Percentiles rank a stretch among this genome's conserved stretches.
phyloP scores from a whole-genome alignment of 2,888 invertebrate species.

The Parnassius glacialis region DNA sequence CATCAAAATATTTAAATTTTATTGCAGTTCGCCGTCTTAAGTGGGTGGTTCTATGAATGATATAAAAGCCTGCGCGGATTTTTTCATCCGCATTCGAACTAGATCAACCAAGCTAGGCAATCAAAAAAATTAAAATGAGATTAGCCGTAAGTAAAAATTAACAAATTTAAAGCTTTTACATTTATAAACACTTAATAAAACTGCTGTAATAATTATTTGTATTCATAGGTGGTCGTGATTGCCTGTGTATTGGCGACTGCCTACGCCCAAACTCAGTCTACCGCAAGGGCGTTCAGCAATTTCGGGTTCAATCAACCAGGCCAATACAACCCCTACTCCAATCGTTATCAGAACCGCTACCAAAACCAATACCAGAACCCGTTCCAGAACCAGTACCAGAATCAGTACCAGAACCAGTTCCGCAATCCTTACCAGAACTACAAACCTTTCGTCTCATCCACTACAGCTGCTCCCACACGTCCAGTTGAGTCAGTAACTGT shows the following conservation, averaged over 20 bases:
- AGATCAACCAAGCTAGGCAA: slow-evolving; percentile 65
- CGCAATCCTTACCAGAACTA: slow-evolving; percentile 28
- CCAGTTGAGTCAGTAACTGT: slow-evolving; percentile 8
- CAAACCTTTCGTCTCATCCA: slow-evolving; percentile 30
- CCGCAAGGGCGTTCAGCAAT: slow-evolving; percentile 21
- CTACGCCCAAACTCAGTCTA: slow-evolving; percentile 47
- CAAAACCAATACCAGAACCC: slow-evolving; percentile 28
- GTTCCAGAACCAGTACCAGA: slow-evolving; percentile 29
- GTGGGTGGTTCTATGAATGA: slow-evolving; percentile 66
- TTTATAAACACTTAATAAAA: background rate
- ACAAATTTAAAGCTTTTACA: slow-evolving; percentile 24
- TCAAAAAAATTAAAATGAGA: slow-evolving; percentile 51
- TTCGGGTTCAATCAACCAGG: slow-evolving; percentile 27
- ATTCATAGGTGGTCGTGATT: slow-evolving; percentile 40
- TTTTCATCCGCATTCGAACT: slow-evolving; percentile 69
- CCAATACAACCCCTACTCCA: slow-evolving; percentile 31
- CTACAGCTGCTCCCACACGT: slow-evolving; percentile 20
- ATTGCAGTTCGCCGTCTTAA: slow-evolving; percentile 61
- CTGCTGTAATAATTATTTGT: slow-evolving; percentile 6
- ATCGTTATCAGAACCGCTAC: slow-evolving; percentile 25
- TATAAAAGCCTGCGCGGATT: slow-evolving; percentile 72
- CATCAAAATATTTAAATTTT: slow-evolving; percentile 66
- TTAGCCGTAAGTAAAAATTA: slow-evolving; percentile 56
- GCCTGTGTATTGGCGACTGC: slow-evolving; percentile 53
- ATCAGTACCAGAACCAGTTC: slow-evolving; percentile 27